phyloP scores from a whole-genome alignment of 2,113 vertebrate genomes.

The Pseudopipra pipra region DNA sequence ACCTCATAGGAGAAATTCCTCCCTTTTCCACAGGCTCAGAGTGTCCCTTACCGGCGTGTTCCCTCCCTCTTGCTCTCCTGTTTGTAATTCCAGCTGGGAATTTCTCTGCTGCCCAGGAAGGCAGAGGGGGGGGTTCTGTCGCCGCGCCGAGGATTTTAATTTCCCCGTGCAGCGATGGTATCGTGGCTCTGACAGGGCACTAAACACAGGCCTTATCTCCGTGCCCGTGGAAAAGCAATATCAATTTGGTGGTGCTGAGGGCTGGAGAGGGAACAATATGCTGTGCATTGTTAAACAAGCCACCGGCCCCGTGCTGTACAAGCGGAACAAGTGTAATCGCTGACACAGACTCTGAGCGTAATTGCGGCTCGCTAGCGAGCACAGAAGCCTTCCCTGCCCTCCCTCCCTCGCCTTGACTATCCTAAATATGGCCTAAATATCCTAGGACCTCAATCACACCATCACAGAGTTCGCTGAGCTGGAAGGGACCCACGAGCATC shows the following conservation, averaged over 20 bases:
- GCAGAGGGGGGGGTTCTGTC: neutral
- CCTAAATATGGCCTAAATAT: neutral
- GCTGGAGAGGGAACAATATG: constrained; percentile 40
- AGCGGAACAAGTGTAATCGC: constrained; percentile 37
- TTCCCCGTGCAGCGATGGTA: constrained; percentile 6
- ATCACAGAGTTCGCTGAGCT: neutral
- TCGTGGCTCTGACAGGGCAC: neutral
- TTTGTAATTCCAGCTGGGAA: neutral
- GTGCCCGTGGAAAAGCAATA: constrained; percentile 9
- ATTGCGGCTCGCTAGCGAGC: neutral
- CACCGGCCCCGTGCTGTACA: constrained; percentile 5
- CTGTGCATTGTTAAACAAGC: constrained; percentile 64
- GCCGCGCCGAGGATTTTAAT: neutral
- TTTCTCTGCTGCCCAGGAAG: neutral
- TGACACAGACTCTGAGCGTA: neutral
- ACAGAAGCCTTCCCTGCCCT: neutral
- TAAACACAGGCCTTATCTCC: constrained; percentile 46
- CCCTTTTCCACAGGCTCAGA: neutral
- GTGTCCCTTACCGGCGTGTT: neutral
- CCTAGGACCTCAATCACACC: neutral
- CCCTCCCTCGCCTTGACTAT: neutral
- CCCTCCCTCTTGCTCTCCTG: neutral
- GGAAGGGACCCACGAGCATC: neutral
- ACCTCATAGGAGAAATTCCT: neutral
- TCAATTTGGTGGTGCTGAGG: constrained; percentile 9